These are phyloP conservation scores for Hymenochirus boettgeri DNA, from an alignment of 2,113 vertebrate species.

Conservation along the genomic window DNA sequence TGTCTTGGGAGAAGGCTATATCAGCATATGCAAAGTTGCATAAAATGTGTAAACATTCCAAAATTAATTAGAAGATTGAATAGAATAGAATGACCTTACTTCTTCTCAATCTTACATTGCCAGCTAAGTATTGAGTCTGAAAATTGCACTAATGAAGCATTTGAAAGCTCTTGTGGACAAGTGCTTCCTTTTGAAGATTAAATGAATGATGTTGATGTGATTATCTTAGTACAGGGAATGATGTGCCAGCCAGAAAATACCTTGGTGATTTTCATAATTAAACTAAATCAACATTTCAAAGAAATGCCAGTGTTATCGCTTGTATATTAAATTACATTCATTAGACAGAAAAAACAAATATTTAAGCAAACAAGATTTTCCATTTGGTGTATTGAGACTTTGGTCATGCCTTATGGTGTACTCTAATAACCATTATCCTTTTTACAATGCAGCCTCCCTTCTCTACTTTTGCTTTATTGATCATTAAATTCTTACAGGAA, in stretches of 20 bases:
- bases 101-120: conserved; percentile 67
- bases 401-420: conserved; percentile 66
- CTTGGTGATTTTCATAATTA: conserved; percentile 88
- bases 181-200: conserved; percentile 83
- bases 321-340: conserved; percentile 79
- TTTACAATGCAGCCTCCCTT: too few species aligned
- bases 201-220: conserved; percentile 85
- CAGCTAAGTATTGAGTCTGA: conserved; percentile 69
- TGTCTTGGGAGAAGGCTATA: conserved; percentile 39
- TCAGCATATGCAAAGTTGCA: conserved; percentile 35
- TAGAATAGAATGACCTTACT: conserved; percentile 68
- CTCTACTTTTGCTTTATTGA: too few species aligned
- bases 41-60: conserved; percentile 54
- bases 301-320: conserved; percentile 79
- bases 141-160: conserved; percentile 85
- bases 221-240: conserved; percentile 82
- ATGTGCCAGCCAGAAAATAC: conserved; percentile 78
- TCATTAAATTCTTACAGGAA: too few species aligned
- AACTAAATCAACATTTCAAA: conserved; percentile 90
- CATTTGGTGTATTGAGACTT: conserved; percentile 70
- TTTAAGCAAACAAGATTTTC: conserved; percentile 79
- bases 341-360: conserved; percentile 82
- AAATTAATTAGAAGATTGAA: conserved; percentile 60
- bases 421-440: conserved; percentile 64
- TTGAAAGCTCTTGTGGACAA: conserved; percentile 84